phyloP scores from a whole-genome alignment of 2,797 vertebrate species.

The Lophius americanus region DNA sequence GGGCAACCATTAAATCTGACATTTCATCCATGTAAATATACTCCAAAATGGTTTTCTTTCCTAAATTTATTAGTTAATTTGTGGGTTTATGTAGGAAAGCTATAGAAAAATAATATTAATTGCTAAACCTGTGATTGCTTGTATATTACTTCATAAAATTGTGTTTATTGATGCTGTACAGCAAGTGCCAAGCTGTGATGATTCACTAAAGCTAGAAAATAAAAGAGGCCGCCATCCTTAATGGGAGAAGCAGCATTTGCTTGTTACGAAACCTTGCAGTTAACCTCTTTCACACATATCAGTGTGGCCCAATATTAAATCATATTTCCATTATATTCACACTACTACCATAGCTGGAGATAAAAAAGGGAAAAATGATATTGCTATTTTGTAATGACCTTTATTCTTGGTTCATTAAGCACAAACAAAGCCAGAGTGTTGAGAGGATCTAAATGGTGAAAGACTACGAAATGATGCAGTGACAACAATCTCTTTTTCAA shows the following conservation, averaged over 20 bases:
- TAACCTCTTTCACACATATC: slow-evolving; percentile 80
- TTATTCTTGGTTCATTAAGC: slow-evolving; percentile 79
- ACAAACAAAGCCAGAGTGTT: slow-evolving; percentile 58
- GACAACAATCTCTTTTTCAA: slow-evolving; percentile 52
- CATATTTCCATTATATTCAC: slow-evolving; percentile 78
- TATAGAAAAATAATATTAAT: slow-evolving; percentile 58
- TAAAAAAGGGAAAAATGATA: slow-evolving; percentile 60
- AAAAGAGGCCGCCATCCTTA: slow-evolving; percentile 74
- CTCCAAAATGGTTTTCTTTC: slow-evolving; percentile 42
- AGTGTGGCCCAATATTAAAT: slow-evolving; percentile 76
- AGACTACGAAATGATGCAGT: slow-evolving; percentile 62
- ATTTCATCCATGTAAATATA: slow-evolving; percentile 49
- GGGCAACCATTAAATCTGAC: slow-evolving; percentile 39
- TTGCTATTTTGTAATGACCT: slow-evolving; percentile 73
- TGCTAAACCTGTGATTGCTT: slow-evolving; percentile 50
- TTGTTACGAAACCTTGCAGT: slow-evolving; percentile 80
- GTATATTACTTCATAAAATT: slow-evolving; percentile 71
- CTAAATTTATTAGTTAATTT: slow-evolving; percentile 44
- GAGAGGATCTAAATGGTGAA: slow-evolving; percentile 18
- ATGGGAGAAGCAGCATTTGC: slow-evolving; percentile 72
- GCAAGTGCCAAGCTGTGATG: slow-evolving; percentile 67
- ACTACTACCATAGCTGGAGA: slow-evolving; percentile 75
- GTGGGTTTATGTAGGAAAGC: slow-evolving; percentile 30
- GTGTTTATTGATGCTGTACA: slow-evolving; percentile 71
- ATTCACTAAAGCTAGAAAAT: slow-evolving; percentile 74